Percentiles rank a stretch among this genome's conserved stretches.
Conservation (phyloP, 2,888 invertebrate genomes). For the Drosophila yooni region DNA sequence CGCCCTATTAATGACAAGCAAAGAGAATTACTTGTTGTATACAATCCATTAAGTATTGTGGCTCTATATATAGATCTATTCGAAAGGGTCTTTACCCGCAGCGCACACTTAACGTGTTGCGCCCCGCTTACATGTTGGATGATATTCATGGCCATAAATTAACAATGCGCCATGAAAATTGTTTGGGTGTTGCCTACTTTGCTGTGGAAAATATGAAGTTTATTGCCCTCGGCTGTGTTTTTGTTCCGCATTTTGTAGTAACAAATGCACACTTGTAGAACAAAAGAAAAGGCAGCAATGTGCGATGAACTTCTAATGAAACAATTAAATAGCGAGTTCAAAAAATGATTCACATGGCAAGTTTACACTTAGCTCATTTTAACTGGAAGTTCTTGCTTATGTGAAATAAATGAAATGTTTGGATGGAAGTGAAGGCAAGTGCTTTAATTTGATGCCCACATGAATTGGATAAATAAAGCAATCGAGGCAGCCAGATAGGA, state of each 20-base stretch:
- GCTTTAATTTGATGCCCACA: slow-evolving; percentile 72
- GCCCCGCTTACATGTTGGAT: slow-evolving; percentile 36
- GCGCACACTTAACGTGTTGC: slow-evolving; percentile 46
- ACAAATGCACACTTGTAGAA: slow-evolving; percentile 18
- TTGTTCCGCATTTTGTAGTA: slow-evolving; percentile 35
- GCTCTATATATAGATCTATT: slow-evolving; percentile 46
- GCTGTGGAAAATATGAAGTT: slow-evolving; percentile 33
- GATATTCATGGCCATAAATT: slow-evolving; percentile 48
- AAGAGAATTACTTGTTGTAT: slow-evolving; percentile 10
- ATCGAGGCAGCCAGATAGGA: not conserved
- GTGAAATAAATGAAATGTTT: slow-evolving; percentile 75
- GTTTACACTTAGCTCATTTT: slow-evolving; percentile 14
- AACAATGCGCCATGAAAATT: slow-evolving; percentile 41
- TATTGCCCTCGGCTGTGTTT: slow-evolving; percentile 39
- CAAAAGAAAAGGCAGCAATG: not conserved
- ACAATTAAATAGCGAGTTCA: slow-evolving; percentile 31
- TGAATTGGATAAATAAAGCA: slow-evolving; percentile 63
- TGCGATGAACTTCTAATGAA: slow-evolving; percentile 28
- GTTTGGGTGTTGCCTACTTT: slow-evolving; percentile 25
- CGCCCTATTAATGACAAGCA: slow-evolving; percentile 29
- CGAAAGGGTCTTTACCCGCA: slow-evolving; percentile 27
- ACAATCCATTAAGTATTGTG: slow-evolving; percentile 28
- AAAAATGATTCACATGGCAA: slow-evolving; percentile 14
- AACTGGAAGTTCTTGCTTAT: slow-evolving; percentile 54
- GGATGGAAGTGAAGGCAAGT: slow-evolving; percentile 68